Conservation (phyloP, 2,797 vertebrate genomes). For the Myioborus melanocephalus region DNA sequence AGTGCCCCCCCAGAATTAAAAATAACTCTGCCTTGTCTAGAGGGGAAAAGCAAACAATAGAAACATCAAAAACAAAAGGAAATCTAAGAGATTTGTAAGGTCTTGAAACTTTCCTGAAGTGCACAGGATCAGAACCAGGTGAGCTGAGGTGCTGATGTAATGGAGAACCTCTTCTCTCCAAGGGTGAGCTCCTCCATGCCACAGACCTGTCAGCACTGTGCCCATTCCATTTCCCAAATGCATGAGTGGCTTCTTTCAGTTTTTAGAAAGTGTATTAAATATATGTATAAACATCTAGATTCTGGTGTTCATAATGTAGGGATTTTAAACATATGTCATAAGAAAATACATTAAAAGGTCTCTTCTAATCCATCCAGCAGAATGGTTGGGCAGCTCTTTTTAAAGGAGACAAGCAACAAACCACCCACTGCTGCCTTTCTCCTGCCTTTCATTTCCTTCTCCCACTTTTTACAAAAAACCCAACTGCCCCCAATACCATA, state of each 20-base stretch:
- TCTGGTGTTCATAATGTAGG: neutral
- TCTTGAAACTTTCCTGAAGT: neutral
- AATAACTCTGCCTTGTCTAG: neutral
- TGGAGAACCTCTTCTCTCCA: neutral
- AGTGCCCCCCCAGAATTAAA: neutral
- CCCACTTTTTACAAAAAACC: neutral
- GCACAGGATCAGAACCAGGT: neutral
- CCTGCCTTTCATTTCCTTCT: neutral
- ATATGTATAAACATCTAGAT: neutral
- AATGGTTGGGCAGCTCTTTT: neutral
- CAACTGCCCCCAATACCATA: neutral
- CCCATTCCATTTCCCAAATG: neutral
- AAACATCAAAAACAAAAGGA: neutral
- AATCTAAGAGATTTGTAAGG: neutral
- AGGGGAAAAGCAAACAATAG: neutral
- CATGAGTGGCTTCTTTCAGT: neutral
- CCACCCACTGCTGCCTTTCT: neutral
- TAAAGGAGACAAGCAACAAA: neutral
- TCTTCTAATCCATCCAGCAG: neutral
- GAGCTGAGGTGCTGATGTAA: neutral
- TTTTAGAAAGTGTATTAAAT: neutral
- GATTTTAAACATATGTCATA: neutral
- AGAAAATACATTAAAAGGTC: neutral
- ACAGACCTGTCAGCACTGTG: neutral
- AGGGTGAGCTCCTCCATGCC: rapidly evolving